These are phyloP conservation scores for Amiota communis DNA, from an alignment of 2,888 invertebrate genomes.

Conservation along the genomic window DNA sequence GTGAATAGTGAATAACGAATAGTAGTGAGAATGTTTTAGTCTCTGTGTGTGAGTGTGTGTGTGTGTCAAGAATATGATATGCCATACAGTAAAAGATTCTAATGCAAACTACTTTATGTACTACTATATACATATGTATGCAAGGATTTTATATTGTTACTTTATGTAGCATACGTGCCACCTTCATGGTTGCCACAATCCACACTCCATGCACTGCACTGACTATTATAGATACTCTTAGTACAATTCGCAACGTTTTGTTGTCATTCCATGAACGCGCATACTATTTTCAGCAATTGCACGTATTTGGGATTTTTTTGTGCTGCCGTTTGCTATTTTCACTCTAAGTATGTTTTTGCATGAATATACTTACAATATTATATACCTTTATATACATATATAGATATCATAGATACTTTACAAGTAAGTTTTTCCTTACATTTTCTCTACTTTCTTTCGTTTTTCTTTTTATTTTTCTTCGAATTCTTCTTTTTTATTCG, in stretches of 20 bases:
- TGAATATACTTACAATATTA: not conserved
- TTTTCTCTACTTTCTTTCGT: constrained; percentile 2
- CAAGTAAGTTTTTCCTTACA: not conserved
- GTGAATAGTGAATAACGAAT: constrained; percentile 3
- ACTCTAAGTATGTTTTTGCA: not conserved
- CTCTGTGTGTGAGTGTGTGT: no score
- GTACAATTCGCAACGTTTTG: constrained; percentile 46
- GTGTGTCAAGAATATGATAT: no score
- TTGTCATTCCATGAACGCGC: constrained; percentile 33
- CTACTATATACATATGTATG: not conserved
- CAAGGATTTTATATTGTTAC: no score
- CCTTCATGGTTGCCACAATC: not conserved
- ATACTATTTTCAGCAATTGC: constrained; percentile 56
- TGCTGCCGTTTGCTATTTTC: constrained; percentile 33
- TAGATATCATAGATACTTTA: no score
- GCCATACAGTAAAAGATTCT: no score
- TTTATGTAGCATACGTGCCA: constrained; percentile 2
- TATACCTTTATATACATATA: no score
- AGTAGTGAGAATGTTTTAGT: not conserved
- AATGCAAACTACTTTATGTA: not conserved
- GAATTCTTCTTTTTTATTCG: constrained; percentile 2
- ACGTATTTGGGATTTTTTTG: constrained; percentile 56
- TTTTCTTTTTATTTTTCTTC: not conserved
- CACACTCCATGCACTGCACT: not conserved
- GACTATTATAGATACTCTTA: constrained; percentile 26